Evolutionary conservation across 2,888 invertebrate genomes (phyloP).

Genomic region (Auanema freiburgensis): DNA sequence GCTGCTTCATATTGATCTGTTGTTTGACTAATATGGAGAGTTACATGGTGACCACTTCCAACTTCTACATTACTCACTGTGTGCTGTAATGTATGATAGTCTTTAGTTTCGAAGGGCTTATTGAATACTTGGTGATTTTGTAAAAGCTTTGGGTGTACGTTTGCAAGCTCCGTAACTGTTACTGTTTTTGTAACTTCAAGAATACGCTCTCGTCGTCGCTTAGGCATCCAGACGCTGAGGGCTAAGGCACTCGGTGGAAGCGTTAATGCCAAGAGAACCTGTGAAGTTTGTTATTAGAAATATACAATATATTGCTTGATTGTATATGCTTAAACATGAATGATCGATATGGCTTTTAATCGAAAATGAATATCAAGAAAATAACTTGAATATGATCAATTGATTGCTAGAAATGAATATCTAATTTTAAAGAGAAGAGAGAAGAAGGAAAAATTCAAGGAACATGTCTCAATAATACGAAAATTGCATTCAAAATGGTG

Average conservation of each 20-base stretch:
- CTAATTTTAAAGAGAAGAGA: no score
- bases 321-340: no score
- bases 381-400: no score
- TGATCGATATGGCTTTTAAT: no score
- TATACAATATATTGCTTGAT: no score
- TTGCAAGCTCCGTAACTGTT: constrained; percentile 38
- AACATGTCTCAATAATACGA: no score
- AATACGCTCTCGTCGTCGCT: constrained; percentile 39
- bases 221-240: constrained; percentile 21
- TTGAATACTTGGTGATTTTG: constrained; percentile 7
- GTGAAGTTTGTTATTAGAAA: not conserved
- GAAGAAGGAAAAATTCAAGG: no score
- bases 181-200: constrained; percentile 43
- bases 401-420: no score
- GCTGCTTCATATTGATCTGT: no score
- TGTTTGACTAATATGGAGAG: constrained; percentile 20
- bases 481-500: no score
- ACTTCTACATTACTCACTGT: constrained; percentile 22
- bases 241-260: constrained; percentile 19
- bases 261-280: constrained; percentile 15
- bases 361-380: no score
- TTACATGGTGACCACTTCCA: constrained; percentile 19
- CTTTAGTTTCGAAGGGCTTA: not conserved
- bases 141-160: constrained; percentile 13
- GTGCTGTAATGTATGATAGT: constrained; percentile 6